These are phyloP conservation scores for Enteromius mattozi DNA, from an alignment of 2,797 vertebrate species.

Conservation along the genomic window DNA sequence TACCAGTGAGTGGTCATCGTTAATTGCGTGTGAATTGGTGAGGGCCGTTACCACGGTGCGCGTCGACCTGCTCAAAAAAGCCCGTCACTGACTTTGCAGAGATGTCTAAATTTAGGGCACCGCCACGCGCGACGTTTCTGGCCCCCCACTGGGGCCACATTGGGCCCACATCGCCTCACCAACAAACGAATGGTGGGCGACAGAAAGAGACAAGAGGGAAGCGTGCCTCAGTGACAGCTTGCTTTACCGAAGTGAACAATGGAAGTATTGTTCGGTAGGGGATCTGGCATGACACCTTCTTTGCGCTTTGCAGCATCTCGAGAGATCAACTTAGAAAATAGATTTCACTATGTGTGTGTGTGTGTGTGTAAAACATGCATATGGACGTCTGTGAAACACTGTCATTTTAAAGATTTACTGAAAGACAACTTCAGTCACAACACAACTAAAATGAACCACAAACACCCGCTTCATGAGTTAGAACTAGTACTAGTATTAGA, in stretches of 20 bases:
- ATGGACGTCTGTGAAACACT: slow-evolving; percentile 35
- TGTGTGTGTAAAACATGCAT: slow-evolving; percentile 57
- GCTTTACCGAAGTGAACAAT: slow-evolving; percentile 83
- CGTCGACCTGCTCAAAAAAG: slow-evolving; percentile 1
- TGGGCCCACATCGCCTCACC: slow-evolving; percentile 75
- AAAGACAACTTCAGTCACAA: slow-evolving; percentile 8
- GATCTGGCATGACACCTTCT: slow-evolving; percentile 75
- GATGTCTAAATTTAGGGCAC: slow-evolving; percentile 79
- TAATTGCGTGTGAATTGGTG: slow-evolving; percentile 27
- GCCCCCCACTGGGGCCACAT: slow-evolving; percentile 81
- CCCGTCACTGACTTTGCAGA: slow-evolving; percentile 51
- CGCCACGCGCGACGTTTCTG: slow-evolving; percentile 68
- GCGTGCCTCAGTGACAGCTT: slow-evolving; percentile 72
- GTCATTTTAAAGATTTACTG: slow-evolving; percentile 24
- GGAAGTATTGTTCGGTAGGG: slow-evolving; percentile 82
- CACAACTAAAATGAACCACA: not conserved
- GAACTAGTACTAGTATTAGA: not conserved
- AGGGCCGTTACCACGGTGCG: not conserved
- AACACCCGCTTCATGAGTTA: not conserved
- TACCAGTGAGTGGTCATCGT: slow-evolving; percentile 8
- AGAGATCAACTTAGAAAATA: slow-evolving; percentile 82
- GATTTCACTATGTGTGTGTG: slow-evolving; percentile 66
- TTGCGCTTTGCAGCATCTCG: slow-evolving; percentile 76
- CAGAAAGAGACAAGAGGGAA: slow-evolving; percentile 67
- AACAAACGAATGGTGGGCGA: slow-evolving; percentile 80